Evolutionary conservation across 92 coral and sea anemone genomes (phyloP).

Genomic region (Ricordea florida): DNA sequence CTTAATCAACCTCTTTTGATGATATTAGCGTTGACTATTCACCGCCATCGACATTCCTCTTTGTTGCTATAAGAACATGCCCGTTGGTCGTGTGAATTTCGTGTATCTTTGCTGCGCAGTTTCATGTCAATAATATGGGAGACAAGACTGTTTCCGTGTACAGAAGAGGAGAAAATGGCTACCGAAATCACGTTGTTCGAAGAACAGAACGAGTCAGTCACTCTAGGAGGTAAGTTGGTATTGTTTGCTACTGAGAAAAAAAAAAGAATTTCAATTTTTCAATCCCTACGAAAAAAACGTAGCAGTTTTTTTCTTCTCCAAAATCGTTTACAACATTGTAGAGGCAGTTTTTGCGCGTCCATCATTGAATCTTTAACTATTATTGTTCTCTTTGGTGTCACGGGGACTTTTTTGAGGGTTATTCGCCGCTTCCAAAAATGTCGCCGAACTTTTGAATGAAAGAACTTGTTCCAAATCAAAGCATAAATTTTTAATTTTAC

Average conservation of each 20-base stretch:
- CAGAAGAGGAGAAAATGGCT: slow-evolving; percentile 33
- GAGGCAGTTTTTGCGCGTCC: too few species aligned
- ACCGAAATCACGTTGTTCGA: slow-evolving; percentile 29
- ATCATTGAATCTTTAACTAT: too few species aligned
- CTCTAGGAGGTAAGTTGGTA: slow-evolving; percentile 47
- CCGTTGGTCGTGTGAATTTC: slow-evolving; percentile 50
- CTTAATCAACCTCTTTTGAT: slow-evolving; percentile 15
- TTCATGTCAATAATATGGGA: slow-evolving; percentile 35
- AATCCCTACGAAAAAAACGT: slow-evolving; percentile 16
- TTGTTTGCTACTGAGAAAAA: slow-evolving; percentile 3
- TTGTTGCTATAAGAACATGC: slow-evolving; percentile 76
- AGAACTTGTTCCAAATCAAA: slow-evolving; percentile 12
- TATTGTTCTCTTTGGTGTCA: background rate
- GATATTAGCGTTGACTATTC: slow-evolving; percentile 23
- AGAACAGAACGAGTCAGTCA: slow-evolving; percentile 20
- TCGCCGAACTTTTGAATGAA: slow-evolving; percentile 17
- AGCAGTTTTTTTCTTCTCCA: slow-evolving; percentile 6
- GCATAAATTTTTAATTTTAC: slow-evolving; percentile 56
- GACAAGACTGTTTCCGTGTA: slow-evolving; percentile 18
- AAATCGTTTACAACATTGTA: slow-evolving; percentile 27
- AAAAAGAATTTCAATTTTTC: slow-evolving; percentile 20
- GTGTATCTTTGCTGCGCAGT: slow-evolving; percentile 37
- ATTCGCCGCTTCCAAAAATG: background rate
- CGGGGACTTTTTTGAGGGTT: background rate
- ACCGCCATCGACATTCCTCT: background rate